A percentile compares a stretch with the other conserved stretches of the same genome.
phyloP scores from a whole-genome alignment of 2,888 invertebrate genomes.

The Drosophila fulvimacula region DNA sequence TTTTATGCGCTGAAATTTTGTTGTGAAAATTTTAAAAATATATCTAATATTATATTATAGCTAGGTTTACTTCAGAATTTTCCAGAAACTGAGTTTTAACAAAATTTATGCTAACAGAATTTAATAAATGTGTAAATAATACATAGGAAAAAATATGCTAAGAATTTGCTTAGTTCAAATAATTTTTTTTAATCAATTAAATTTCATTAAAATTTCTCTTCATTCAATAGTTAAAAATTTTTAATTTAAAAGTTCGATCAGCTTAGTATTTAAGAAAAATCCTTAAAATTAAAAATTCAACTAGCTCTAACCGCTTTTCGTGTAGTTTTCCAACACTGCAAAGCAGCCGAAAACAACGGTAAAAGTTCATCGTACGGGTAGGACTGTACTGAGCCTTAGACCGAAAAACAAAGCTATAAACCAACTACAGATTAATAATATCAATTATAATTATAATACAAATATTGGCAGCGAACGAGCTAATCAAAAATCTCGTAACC shows the following conservation, averaged over 20 bases:
- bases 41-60: background rate
- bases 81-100: too few species aligned
- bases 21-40: background rate
- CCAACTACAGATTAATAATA: slow-evolving; percentile 12
- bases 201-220: background rate
- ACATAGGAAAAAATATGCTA: background rate
- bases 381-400: slow-evolving; percentile 15
- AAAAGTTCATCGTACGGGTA: slow-evolving; percentile 44
- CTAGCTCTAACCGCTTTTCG: background rate
- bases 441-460: slow-evolving; percentile 24
- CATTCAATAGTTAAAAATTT: background rate
- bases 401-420: slow-evolving; percentile 43
- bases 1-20: background rate
- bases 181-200: background rate
- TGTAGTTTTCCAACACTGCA: slow-evolving; percentile 5
- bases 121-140: background rate
- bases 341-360: slow-evolving; percentile 6
- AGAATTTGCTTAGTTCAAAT: background rate
- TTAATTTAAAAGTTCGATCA: background rate
- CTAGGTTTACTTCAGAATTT: background rate
- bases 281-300: background rate
- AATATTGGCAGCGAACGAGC: slow-evolving; percentile 18
- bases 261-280: background rate
- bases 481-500: slow-evolving; percentile 43
- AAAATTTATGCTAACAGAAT: background rate